phyloP scores from a whole-genome alignment of 2,888 invertebrate species.

The Hipparchia sbordonii region DNA sequence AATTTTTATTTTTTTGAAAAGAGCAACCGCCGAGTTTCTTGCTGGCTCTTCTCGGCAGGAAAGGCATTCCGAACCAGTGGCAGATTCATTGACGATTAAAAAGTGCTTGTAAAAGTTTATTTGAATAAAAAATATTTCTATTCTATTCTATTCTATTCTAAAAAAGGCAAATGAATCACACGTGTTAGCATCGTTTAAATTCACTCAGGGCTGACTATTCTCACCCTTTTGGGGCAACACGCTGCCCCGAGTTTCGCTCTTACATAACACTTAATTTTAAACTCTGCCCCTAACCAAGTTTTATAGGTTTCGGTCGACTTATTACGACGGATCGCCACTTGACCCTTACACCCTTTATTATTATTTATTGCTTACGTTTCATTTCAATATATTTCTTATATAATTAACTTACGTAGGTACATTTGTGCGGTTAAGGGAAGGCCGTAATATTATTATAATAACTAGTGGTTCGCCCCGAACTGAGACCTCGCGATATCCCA shows the following conservation, averaged over 20 bases:
- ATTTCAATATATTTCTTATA: not conserved
- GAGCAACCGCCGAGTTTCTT: too few relatives aligned
- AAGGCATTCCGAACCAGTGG: too few relatives aligned
- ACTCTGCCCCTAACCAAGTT: constrained; percentile 14
- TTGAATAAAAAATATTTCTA: too few relatives aligned
- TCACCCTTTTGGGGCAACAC: not conserved
- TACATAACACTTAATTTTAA: constrained; percentile 18
- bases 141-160: too few relatives aligned
- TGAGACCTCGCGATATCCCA: too few relatives aligned
- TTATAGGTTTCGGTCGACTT: constrained; percentile 5
- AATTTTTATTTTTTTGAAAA: too few relatives aligned
- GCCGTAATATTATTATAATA: too few relatives aligned
- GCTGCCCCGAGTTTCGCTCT: not conserved
- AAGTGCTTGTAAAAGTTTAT: too few relatives aligned
- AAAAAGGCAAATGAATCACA: not conserved
- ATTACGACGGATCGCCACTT: not conserved
- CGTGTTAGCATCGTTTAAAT: not conserved
- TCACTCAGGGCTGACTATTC: not conserved
- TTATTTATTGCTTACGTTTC: constrained; percentile 11
- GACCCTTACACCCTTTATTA: constrained; percentile 4
- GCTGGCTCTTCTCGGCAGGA: too few relatives aligned
- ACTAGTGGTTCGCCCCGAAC: too few relatives aligned
- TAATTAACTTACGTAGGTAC: not conserved
- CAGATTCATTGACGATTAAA: too few relatives aligned
- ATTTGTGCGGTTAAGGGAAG: too few relatives aligned